These are phyloP conservation scores for Columba livia DNA, from an alignment of 2,113 vertebrate genomes.

Conservation along the genomic window DNA sequence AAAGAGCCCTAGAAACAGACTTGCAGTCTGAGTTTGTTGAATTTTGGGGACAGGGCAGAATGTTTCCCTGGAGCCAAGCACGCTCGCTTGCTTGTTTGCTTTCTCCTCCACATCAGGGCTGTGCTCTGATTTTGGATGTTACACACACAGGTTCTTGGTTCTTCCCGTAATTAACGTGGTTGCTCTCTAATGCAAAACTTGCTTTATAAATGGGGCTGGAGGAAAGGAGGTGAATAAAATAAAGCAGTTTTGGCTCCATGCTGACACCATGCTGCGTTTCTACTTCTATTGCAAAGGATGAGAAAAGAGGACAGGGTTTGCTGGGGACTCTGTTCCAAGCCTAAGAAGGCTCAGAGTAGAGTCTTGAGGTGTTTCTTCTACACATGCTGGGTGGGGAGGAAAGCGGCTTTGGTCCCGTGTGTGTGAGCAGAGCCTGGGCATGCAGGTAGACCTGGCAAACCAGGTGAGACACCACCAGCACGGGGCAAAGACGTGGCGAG, in stretches of 20 bases:
- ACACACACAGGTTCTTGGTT: not conserved
- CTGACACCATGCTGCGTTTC: not conserved
- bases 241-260: not conserved
- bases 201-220: not conserved
- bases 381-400: not conserved
- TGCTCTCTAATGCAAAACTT: not conserved
- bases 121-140: not conserved
- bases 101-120: not conserved
- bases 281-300: rapidly evolving
- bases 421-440: not conserved
- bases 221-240: not conserved
- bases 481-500: not conserved
- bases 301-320: not conserved
- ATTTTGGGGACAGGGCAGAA: not conserved
- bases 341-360: not conserved
- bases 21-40: not conserved
- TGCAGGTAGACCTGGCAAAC: not conserved
- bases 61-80: not conserved
- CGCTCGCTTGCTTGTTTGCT: not conserved
- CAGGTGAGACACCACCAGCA: not conserved
- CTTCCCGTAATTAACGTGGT: not conserved
- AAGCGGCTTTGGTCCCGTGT: not conserved
- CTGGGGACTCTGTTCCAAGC: not conserved
- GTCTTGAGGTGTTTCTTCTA: not conserved
- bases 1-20: not conserved